A percentile compares a stretch with the other conserved stretches of the same genome.
Conservation (phyloP, 2,888 invertebrate species). For the Syrista parreyssii region DNA sequence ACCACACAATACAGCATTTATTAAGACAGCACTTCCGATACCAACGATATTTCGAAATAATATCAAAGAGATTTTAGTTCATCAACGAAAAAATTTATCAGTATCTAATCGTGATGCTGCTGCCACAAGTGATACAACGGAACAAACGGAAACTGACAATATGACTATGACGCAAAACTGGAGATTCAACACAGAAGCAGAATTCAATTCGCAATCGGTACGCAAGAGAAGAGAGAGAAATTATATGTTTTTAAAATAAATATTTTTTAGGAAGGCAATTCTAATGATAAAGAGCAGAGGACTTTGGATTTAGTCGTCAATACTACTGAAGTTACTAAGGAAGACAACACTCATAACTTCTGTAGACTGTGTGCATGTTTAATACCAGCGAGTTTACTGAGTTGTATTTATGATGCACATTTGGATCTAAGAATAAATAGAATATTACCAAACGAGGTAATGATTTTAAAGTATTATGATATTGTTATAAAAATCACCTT, state of each 20-base stretch:
- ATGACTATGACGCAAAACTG: background rate
- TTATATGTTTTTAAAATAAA: background rate
- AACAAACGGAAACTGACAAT: background rate
- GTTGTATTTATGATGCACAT: slow-evolving; percentile 5
- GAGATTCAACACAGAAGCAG: background rate
- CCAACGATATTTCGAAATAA: slow-evolving; percentile 4
- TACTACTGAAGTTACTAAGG: background rate
- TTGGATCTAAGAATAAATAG: slow-evolving; percentile 7
- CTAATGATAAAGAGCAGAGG: background rate
- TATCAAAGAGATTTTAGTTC: background rate
- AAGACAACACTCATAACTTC: slow-evolving; percentile 8
- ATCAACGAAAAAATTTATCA: background rate
- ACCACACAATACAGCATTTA: slow-evolving; percentile 24
- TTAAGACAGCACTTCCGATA: background rate
- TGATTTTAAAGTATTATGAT: background rate
- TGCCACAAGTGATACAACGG: background rate
- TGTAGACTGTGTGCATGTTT: slow-evolving; percentile 17
- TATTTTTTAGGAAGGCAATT: background rate
- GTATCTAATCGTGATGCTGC: background rate
- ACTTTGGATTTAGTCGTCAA: background rate
- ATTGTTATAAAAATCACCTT: background rate
- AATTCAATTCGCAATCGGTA: background rate
- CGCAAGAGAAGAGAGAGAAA: background rate
- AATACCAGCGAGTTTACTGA: background rate
- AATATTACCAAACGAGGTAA: slow-evolving; percentile 6